Evolutionary conservation across 2,888 invertebrate species (phyloP).

Genomic region (Aporophyla nigra): DNA sequence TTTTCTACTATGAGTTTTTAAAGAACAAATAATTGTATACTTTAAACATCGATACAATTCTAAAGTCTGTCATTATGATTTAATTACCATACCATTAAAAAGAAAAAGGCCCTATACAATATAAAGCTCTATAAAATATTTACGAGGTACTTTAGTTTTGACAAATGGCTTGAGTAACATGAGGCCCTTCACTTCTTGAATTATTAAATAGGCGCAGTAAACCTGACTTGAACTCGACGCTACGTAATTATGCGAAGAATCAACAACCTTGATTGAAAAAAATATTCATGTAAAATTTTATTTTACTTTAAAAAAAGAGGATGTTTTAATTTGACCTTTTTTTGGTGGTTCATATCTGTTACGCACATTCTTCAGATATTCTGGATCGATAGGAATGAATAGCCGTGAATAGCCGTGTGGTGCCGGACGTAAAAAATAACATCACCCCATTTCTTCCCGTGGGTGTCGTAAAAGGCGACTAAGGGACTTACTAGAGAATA

Average conservation of each 20-base stretch:
- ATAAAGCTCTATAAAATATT: slow-evolving; percentile 44
- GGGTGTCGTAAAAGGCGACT: too few relatives aligned
- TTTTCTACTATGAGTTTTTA: not conserved
- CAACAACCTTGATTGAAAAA: not conserved
- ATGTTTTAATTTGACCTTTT: too few relatives aligned
- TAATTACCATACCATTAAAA: slow-evolving; percentile 26
- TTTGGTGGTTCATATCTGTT: too few relatives aligned
- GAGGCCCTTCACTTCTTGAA: slow-evolving; percentile 16
- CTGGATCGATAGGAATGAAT: too few relatives aligned
- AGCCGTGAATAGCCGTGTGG: too few relatives aligned
- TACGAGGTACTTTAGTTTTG: slow-evolving; percentile 39
- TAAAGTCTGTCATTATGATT: slow-evolving; percentile 8
- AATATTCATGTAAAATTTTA: not conserved
- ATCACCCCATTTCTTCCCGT: too few relatives aligned
- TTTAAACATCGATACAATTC: not conserved
- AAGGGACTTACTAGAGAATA: too few relatives aligned
- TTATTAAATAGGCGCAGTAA: slow-evolving; percentile 28
- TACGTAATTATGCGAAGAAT: slow-evolving; percentile 2
- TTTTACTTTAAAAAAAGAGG: too few relatives aligned
- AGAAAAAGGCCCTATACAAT: slow-evolving; percentile 2
- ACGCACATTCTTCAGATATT: too few relatives aligned
- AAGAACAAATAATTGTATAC: not conserved
- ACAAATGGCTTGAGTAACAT: slow-evolving; percentile 31
- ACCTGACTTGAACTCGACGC: slow-evolving; percentile 14
- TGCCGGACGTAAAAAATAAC: too few relatives aligned